Base-by-base conservation (phyloP, 2,888 invertebrate genomes). In the Drosophila leonis region DNA sequence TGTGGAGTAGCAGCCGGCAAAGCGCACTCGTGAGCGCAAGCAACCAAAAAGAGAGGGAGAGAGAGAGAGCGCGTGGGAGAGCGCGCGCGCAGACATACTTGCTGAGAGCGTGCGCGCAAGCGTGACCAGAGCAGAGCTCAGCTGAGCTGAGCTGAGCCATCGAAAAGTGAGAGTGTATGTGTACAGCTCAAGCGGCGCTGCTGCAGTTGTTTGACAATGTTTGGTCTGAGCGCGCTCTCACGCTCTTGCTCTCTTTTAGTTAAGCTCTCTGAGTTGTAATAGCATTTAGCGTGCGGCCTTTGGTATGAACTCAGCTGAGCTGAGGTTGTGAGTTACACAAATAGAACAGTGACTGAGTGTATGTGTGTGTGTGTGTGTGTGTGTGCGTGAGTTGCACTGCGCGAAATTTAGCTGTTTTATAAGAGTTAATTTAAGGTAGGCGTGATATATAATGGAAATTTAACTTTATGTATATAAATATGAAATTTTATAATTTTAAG, bases 121-220 rank as follows among this genome's bases (percentile, higher is more conserved):
- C 77, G 80, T 51, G 61, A 29, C 76, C 49, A 57, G 52, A 51
- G 44, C 39, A 6, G 27, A 20, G 61, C 77, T 54, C 27, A n/a
- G 48, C 35, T 12, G 18, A 13, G 48, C 35, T 12, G 18, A 13
- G 18, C 44, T 29, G n/a, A 37, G 44, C 33, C 15, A 37, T 0
- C 39, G 13, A 68, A 74, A 78, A 78, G 80, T 75, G 70, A 79
- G 75, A 69, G 76, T 79, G 69, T 56, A 37, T 76, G 52, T 10
- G 56, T 61, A 39, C 18, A 31, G 55, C 13, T 41, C n/a, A 29
- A 60, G 27, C 42, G 41, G 41, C 29, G 57, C 41, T 29, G 37
- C 31, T 57, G 52, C 52, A 27, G 41, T 69, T 57, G 37, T 41
- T 66, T 48, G 70, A 15, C 42, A 39, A 46, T 61, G 56, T 54